Evolutionary conservation across 2,113 vertebrate species (phyloP).

Genomic region (Chitala chitala): DNA sequence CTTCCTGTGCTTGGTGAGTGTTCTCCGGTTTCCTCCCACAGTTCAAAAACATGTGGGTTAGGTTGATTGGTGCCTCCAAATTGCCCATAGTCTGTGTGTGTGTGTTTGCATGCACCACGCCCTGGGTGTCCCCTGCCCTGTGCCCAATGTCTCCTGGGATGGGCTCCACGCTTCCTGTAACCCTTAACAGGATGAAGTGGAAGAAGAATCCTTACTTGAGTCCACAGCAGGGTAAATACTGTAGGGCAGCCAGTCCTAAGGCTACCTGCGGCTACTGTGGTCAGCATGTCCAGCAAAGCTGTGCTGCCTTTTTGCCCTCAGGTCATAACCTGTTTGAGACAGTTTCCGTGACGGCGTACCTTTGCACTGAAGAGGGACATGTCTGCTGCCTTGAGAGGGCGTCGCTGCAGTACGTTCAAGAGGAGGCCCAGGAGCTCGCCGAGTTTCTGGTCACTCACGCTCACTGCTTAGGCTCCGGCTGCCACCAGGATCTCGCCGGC

Average conservation of each 20-base stretch:
- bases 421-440: conserved; percentile 67
- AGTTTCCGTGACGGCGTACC: conserved; percentile 64
- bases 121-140: too few species aligned
- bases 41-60: too few species aligned
- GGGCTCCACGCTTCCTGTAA: too few species aligned
- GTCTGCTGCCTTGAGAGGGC: conserved; percentile 51
- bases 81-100: too few species aligned
- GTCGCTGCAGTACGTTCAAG: conserved; percentile 61
- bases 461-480: conserved; percentile 50
- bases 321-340: conserved; percentile 68
- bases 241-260: neutral
- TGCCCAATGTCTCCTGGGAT: too few species aligned
- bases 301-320: conserved; percentile 37
- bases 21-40: too few species aligned
- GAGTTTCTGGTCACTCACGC: conserved; percentile 57
- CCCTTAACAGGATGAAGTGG: too few species aligned
- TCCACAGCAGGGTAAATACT: neutral
- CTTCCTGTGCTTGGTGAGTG: too few species aligned
- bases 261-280: neutral
- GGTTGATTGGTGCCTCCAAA: too few species aligned
- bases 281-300: neutral
- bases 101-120: too few species aligned
- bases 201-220: neutral
- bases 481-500: conserved; percentile 62
- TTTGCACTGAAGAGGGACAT: conserved; percentile 50